phyloP scores from a whole-genome alignment of 1,140 invertebrate genomes.

The Platorchestia sp. region DNA sequence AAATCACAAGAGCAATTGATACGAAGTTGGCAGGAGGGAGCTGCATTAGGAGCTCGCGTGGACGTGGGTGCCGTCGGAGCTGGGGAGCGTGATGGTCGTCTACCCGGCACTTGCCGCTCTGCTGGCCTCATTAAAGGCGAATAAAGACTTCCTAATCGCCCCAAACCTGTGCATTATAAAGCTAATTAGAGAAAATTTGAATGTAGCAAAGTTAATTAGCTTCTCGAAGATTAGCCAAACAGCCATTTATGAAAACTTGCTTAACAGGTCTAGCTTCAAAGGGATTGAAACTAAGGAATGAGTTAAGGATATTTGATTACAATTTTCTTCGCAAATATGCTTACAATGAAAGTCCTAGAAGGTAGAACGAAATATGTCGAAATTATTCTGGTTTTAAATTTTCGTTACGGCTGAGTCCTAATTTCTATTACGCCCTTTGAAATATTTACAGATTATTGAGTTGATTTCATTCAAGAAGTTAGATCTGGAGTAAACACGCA shows the following conservation, averaged over 20 bases:
- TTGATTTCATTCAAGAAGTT: too few relatives aligned
- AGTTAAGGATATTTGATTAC: not conserved
- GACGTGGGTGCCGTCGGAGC: not conserved
- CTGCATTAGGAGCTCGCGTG: not conserved
- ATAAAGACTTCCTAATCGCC: constrained; percentile 7
- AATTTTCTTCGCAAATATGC: not conserved
- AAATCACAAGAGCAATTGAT: not conserved
- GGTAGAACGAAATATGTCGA: not conserved
- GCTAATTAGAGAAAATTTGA: constrained; percentile 10
- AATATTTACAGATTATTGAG: too few relatives aligned
- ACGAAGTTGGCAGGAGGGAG: not conserved
- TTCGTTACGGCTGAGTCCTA: too few relatives aligned
- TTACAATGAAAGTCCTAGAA: not conserved
- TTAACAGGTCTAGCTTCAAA: not conserved
- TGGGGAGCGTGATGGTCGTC: not conserved
- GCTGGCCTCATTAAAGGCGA: not conserved
- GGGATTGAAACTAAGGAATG: not conserved
- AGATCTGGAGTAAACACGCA: too few relatives aligned
- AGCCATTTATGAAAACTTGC: not conserved
- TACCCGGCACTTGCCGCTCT: not conserved
- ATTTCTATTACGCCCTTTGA: too few relatives aligned
- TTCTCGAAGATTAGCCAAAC: not conserved
- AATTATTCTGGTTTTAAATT: not conserved
- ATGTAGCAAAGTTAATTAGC: not conserved
- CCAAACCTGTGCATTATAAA: constrained; percentile 1